phyloP scores from a whole-genome alignment of 2,113 vertebrate genomes.

The Eulemur macaco region DNA sequence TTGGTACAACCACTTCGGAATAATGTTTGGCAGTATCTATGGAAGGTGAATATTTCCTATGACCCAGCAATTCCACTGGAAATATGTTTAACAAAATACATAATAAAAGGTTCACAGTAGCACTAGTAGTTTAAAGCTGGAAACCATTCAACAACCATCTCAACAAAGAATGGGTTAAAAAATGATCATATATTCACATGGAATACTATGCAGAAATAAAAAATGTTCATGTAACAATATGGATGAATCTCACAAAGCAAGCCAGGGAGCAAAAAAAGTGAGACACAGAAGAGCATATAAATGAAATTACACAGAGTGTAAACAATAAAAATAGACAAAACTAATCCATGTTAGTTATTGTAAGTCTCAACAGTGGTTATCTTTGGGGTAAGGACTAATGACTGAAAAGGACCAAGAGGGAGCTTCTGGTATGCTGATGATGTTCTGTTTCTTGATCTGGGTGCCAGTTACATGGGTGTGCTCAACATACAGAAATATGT shows the following conservation, averaged over 20 bases:
- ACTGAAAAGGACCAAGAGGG: neutral
- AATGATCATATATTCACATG: neutral
- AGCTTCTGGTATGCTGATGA: neutral
- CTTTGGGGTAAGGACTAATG: neutral
- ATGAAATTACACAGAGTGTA: neutral
- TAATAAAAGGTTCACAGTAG: neutral
- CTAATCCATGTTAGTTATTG: neutral
- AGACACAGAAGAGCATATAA: neutral
- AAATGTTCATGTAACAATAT: constrained; percentile 22
- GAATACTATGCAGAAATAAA: constrained; percentile 36
- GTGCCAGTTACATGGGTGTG: neutral
- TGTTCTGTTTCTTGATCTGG: neutral
- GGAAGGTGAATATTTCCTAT: constrained; percentile 20
- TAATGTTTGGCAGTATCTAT: neutral
- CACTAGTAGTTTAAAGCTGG: constrained; percentile 12
- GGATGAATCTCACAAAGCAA: constrained; percentile 28
- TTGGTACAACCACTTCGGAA: neutral
- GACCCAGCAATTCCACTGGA: neutral
- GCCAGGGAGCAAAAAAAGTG: neutral
- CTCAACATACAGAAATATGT: neutral
- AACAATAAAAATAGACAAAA: constrained; percentile 12
- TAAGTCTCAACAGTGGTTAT: neutral
- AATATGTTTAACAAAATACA: constrained; percentile 32
- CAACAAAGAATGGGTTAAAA: neutral
- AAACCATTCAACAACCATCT: neutral